These are phyloP conservation scores for Gymnocheta viridis DNA, from an alignment of 2,888 invertebrate species.

Conservation along the genomic window DNA sequence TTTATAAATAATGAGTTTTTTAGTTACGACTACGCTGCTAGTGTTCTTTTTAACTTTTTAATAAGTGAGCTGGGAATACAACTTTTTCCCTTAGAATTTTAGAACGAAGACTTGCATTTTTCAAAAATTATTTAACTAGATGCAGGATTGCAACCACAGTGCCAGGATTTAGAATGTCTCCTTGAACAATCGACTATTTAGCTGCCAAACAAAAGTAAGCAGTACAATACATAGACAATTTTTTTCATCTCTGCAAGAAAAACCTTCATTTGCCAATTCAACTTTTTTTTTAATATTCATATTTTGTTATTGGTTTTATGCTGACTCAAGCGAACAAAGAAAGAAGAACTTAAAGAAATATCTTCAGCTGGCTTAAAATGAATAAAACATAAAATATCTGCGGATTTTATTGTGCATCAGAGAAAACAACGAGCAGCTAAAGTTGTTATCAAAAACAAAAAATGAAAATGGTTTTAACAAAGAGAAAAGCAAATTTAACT, in stretches of 20 bases:
- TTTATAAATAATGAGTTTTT: no score
- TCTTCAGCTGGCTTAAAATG: constrained; percentile 17
- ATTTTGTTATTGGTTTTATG: constrained; percentile 28
- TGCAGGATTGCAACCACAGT: neutral
- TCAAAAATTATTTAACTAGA: neutral
- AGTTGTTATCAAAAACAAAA: neutral
- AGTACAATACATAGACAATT: neutral
- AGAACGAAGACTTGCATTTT: neutral
- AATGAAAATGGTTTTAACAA: constrained; percentile 9
- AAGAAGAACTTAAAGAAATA: neutral
- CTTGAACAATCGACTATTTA: constrained; percentile 18
- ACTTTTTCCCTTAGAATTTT: neutral
- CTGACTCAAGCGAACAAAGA: constrained; percentile 56
- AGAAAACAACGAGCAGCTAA: neutral
- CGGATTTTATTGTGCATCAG: constrained; percentile 24
- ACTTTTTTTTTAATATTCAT: constrained; percentile 47
- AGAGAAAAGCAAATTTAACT: neutral
- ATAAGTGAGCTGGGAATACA: no score
- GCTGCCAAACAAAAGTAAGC: constrained; percentile 12
- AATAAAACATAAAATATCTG: constrained; percentile 34
- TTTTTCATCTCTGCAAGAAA: neutral
- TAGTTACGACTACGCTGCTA: no score
- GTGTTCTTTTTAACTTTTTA: no score
- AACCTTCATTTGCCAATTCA: constrained; percentile 66
- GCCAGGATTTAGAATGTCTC: neutral